Conservation (phyloP, 2,797 vertebrate genomes). For the Artibeus lituratus region DNA sequence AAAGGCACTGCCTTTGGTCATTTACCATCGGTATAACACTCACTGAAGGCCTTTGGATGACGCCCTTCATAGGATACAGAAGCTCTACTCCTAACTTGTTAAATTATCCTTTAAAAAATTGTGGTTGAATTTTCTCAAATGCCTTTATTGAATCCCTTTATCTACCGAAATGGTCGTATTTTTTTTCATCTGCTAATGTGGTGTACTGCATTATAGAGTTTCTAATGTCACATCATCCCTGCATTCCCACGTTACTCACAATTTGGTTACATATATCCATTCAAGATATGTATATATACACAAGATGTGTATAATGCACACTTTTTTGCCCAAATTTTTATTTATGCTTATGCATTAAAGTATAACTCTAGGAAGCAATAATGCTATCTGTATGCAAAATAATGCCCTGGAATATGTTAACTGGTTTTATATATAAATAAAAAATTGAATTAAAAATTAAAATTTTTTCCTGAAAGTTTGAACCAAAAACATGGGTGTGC, state of each 20-base stretch:
- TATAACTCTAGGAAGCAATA: too few species aligned
- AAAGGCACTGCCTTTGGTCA: background rate
- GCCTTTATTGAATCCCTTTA: background rate
- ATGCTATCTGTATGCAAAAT: too few species aligned
- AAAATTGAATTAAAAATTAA: too few species aligned
- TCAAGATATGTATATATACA: background rate
- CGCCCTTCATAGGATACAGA: background rate
- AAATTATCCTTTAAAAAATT: background rate
- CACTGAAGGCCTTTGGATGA: background rate
- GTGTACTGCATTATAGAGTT: background rate
- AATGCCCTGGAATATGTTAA: too few species aligned
- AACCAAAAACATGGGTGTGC: too few species aligned
- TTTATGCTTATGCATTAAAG: too few species aligned
- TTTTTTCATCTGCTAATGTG: background rate
- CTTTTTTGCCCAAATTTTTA: too few species aligned
- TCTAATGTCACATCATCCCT: background rate
- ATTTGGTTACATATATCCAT: background rate
- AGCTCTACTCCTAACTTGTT: background rate
- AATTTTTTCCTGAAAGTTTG: too few species aligned
- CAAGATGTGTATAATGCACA: too few species aligned
- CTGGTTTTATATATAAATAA: too few species aligned
- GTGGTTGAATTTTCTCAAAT: background rate
- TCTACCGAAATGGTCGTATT: background rate
- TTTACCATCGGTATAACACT: background rate
- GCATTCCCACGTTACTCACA: background rate